phyloP scores from a whole-genome alignment of 2,113 vertebrate species.

The Microtus ochrogaster region DNA sequence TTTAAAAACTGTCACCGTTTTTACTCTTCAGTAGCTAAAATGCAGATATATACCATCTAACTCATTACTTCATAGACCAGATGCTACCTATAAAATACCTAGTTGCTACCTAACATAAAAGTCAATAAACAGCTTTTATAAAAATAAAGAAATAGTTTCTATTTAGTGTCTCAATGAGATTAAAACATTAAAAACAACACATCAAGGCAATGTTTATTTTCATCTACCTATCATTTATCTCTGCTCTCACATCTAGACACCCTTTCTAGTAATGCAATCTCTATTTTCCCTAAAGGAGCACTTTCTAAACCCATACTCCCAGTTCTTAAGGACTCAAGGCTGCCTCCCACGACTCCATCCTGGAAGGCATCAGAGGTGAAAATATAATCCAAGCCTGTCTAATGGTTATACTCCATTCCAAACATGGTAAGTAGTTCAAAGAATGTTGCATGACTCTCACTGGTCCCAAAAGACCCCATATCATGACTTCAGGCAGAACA shows the following conservation, averaged over 20 bases:
- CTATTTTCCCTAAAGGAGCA: background rate
- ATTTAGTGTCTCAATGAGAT: background rate
- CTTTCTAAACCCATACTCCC: background rate
- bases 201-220: slow-evolving; percentile 1
- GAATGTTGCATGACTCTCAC: background rate
- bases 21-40: slow-evolving; percentile 5
- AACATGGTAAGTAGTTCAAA: background rate
- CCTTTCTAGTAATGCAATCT: slow-evolving; percentile 2
- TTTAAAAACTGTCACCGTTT: background rate
- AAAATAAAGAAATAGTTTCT: background rate
- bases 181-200: slow-evolving; percentile 10
- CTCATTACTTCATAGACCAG: background rate
- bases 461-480: background rate
- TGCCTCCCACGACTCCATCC: background rate
- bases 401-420: background rate
- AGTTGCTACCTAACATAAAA: background rate
- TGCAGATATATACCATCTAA: background rate
- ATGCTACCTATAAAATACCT: slow-evolving; percentile 15
- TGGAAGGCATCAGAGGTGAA: background rate
- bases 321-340: background rate
- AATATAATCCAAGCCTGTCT: background rate
- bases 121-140: background rate
- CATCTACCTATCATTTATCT: background rate
- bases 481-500: background rate
- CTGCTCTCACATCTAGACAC: background rate